A percentile compares a stretch with the other conserved stretches of the same genome.
Evolutionary conservation across 30 jellyfish, hydroid and myxozoan species (phyloP).

Genomic region (Pseudorhiza aurosa): DNA sequence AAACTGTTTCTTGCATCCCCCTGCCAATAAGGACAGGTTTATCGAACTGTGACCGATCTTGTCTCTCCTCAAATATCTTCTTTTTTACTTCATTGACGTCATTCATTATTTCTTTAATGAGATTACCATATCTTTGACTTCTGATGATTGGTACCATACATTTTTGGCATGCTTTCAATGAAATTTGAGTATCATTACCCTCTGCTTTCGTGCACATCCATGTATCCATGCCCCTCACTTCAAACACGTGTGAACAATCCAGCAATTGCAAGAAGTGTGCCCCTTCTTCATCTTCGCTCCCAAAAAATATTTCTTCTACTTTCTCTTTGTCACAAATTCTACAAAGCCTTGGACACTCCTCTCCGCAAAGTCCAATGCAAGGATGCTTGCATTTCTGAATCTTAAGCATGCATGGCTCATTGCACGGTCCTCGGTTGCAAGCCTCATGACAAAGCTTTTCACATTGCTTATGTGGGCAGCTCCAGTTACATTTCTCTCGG

Average conservation of each 20-base stretch:
- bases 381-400: conserved; percentile 50
- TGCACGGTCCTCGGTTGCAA: conserved; percentile 64
- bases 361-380: conserved; percentile 77
- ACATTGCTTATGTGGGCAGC: conserved; percentile 56
- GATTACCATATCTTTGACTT: conserved; percentile 56
- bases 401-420: conserved; percentile 26
- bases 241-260: conserved; percentile 77
- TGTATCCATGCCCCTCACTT: conserved; percentile 66
- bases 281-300: conserved; percentile 74
- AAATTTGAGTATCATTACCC: background rate
- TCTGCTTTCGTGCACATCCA: conserved; percentile 55
- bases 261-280: conserved; percentile 62
- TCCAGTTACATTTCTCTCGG: conserved; percentile 26
- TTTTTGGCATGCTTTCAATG: conserved; percentile 73
- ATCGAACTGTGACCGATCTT: background rate
- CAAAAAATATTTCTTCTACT: conserved; percentile 82
- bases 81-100: conserved; percentile 60
- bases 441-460: conserved; percentile 48
- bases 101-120: conserved; percentile 12
- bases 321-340: conserved; percentile 55
- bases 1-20: background rate
- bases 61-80: conserved; percentile 17
- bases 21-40: background rate
- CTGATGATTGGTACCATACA: conserved; percentile 57
- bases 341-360: conserved; percentile 64